Evolutionary conservation across 2,888 invertebrate species (phyloP).

Genomic region (Bellardia pandia): DNA sequence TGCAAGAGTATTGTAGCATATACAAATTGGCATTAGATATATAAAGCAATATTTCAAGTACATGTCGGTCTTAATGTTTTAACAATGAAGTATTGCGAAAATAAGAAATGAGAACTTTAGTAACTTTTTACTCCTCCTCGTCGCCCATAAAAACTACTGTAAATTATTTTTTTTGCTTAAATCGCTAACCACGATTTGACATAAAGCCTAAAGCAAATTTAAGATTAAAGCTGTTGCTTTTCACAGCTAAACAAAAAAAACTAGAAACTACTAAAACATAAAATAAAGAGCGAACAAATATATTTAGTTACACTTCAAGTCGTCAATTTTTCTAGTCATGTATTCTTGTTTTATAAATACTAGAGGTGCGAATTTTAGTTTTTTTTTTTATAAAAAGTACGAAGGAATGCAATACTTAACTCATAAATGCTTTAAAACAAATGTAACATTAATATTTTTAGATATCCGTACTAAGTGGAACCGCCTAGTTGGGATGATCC

Average conservation of each 20-base stretch:
- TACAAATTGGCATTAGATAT: too few species aligned
- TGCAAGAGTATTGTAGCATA: too few species aligned
- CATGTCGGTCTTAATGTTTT: too few species aligned
- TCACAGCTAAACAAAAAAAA: slow-evolving; percentile 11
- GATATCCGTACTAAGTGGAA: too few species aligned
- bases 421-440: slow-evolving; percentile 49
- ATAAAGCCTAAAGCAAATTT: slow-evolving; percentile 44
- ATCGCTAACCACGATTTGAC: slow-evolving; percentile 48
- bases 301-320: slow-evolving; percentile 3
- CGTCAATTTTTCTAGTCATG: neutral
- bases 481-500: too few species aligned
- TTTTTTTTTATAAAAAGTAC: neutral
- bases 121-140: too few species aligned
- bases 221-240: slow-evolving; percentile 54
- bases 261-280: neutral
- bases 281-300: neutral
- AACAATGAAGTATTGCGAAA: too few species aligned
- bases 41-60: too few species aligned
- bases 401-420: slow-evolving; percentile 20
- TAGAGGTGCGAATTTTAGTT: slow-evolving; percentile 39
- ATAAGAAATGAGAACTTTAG: too few species aligned
- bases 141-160: neutral
- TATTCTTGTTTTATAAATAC: neutral
- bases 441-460: slow-evolving; percentile 31
- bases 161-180: neutral